Conservation (phyloP, 2,888 invertebrate species). For the Oscheius sp. region DNA sequence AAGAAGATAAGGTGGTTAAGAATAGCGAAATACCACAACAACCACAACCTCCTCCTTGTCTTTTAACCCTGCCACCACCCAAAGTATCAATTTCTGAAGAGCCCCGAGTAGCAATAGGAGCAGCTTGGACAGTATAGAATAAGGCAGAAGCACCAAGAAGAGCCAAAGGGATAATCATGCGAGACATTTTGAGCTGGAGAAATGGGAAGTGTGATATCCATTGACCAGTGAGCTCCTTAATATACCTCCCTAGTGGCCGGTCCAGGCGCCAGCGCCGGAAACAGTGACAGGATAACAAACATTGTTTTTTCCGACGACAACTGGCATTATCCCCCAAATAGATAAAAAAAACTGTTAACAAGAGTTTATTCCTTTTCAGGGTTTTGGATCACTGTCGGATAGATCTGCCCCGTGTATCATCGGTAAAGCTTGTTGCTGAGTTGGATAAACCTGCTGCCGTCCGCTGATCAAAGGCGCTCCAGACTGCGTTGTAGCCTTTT, state of each 20-base stretch:
- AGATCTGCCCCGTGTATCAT: not conserved
- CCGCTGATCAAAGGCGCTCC: not conserved
- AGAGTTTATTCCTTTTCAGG: conserved; percentile 1
- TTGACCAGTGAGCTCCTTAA: conserved; percentile 13
- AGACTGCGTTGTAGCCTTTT: too few relatives aligned
- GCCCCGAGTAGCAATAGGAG: conserved; percentile 12
- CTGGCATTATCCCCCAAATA: conserved; percentile 10
- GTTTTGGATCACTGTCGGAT: not conserved
- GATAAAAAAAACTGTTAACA: conserved; percentile 5
- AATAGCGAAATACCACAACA: too few relatives aligned
- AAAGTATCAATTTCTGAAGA: conserved; percentile 22
- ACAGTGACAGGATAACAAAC: conserved; percentile 15
- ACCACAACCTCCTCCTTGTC: conserved; percentile 26
- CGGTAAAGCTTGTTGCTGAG: not conserved
- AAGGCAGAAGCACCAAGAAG: conserved; percentile 16
- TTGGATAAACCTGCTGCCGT: not conserved
- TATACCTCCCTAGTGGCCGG: conserved; percentile 18
- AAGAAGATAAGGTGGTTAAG: not conserved
- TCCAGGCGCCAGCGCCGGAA: conserved; percentile 20
- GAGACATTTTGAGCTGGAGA: conserved; percentile 7
- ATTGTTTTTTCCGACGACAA: conserved; percentile 1
- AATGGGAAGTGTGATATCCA: not conserved
- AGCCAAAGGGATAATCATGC: conserved; percentile 6
- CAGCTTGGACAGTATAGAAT: conserved; percentile 23
- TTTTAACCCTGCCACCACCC: conserved; percentile 20